These are phyloP conservation scores for Sphaeramia orbicularis DNA, from an alignment of 2,797 vertebrate species.

Conservation along the genomic window DNA sequence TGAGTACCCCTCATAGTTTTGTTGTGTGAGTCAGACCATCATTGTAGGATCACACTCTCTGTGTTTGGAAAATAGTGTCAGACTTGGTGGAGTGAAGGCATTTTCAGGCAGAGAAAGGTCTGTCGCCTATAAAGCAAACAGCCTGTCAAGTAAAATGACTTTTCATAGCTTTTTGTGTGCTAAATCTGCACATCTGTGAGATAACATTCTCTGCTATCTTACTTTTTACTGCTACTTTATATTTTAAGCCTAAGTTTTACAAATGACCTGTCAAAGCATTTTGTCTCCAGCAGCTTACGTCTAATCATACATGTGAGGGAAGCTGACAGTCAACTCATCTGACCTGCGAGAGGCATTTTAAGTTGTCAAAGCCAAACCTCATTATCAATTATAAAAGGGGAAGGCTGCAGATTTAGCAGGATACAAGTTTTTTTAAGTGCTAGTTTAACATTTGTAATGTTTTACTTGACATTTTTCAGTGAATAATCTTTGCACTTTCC, in stretches of 20 bases:
- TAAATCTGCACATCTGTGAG: not conserved
- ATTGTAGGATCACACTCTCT: constrained; percentile 17
- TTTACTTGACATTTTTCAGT: no score
- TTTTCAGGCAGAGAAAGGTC: constrained; percentile 23
- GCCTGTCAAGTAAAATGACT: constrained; percentile 34
- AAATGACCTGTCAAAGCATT: constrained; percentile 2
- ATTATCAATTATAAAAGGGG: no score
- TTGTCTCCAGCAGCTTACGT: constrained; percentile 8
- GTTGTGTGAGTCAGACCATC: constrained; percentile 17
- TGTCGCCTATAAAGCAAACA: constrained; percentile 28
- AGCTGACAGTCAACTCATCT: constrained; percentile 60
- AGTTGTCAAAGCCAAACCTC: constrained; percentile 31
- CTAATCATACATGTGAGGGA: constrained; percentile 26
- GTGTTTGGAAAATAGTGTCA: constrained; percentile 13
- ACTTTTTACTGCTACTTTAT: not conserved
- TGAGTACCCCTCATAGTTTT: constrained; percentile 23
- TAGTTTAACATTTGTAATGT: no score
- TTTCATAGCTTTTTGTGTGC: constrained; percentile 3
- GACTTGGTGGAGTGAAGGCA: not conserved
- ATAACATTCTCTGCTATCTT: not conserved
- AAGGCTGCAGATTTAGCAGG: no score
- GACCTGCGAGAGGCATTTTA: constrained; percentile 64
- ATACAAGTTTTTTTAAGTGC: no score
- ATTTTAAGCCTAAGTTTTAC: constrained; percentile 1
- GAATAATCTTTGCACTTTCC: no score